Conservation (phyloP, 2,888 invertebrate genomes). For the Scaptomyza polygonia region DNA sequence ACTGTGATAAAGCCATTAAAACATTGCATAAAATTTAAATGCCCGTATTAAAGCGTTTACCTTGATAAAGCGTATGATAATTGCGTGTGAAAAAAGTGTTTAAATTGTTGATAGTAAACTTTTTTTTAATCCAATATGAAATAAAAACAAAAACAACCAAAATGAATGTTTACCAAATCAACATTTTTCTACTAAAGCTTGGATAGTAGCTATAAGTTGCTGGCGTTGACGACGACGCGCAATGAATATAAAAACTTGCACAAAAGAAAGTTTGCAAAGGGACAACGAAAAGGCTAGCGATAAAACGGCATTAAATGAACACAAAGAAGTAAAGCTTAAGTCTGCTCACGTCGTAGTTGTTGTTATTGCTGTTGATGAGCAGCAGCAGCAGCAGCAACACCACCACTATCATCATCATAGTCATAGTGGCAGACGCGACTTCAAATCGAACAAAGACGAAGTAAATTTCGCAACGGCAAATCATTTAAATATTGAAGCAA, state of each 20-base stretch:
- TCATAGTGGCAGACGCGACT: slow-evolving; percentile 1
- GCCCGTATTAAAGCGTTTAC: background rate
- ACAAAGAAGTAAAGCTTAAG: slow-evolving; percentile 30
- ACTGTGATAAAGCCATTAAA: slow-evolving; percentile 28
- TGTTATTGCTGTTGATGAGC: slow-evolving; percentile 27
- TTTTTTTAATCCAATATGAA: too few species aligned
- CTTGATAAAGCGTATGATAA: slow-evolving; percentile 2
- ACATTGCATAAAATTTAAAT: slow-evolving; percentile 2
- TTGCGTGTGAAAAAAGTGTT: background rate
- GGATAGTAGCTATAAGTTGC: slow-evolving; percentile 19
- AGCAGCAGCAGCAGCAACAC: slow-evolving; percentile 1
- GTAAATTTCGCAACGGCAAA: slow-evolving; percentile 60
- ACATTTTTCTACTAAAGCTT: slow-evolving; percentile 31
- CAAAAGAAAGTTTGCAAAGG: slow-evolving; percentile 58
- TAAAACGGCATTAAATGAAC: slow-evolving; percentile 34
- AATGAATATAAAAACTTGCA: slow-evolving; percentile 54
- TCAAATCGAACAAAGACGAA: slow-evolving; percentile 44
- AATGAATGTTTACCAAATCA: slow-evolving; percentile 17
- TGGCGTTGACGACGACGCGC: slow-evolving; percentile 36
- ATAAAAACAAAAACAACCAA: background rate
- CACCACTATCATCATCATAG: slow-evolving; percentile 1
- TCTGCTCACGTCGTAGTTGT: slow-evolving; percentile 25
- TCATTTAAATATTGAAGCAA: slow-evolving; percentile 72
- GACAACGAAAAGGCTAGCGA: slow-evolving; percentile 27
- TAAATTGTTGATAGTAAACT: background rate